Percentiles rank a stretch among this genome's conserved stretches.
Evolutionary conservation across 2,797 vertebrate genomes (phyloP).

Genomic region (Rhinella marina): DNA sequence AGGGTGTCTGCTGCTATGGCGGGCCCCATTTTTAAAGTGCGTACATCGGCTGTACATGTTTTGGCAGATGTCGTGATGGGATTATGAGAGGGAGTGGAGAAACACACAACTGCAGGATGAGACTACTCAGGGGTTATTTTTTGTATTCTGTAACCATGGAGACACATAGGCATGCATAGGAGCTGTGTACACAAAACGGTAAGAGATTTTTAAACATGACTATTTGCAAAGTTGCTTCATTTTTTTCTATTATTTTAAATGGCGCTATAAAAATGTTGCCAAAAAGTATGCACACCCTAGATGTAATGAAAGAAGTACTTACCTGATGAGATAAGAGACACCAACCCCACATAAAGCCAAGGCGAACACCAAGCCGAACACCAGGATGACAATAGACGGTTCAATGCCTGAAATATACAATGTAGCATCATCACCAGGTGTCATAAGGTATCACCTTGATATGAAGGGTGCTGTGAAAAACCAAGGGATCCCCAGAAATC

Average conservation of each 20-base stretch:
- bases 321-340: constrained; percentile 73
- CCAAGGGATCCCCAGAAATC: too few species aligned
- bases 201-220: too few species aligned
- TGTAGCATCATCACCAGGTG: neutral
- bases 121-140: neutral
- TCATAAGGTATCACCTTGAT: neutral
- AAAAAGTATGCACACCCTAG: neutral
- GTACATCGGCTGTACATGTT: too few species aligned
- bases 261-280: too few species aligned
- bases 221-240: too few species aligned
- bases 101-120: neutral
- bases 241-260: too few species aligned
- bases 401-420: constrained; percentile 65
- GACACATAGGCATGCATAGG: neutral
- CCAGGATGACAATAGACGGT: constrained; percentile 60
- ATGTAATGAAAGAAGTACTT: neutral
- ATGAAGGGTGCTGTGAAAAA: too few species aligned
- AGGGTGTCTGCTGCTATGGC: too few species aligned
- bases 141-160: neutral
- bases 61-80: too few species aligned
- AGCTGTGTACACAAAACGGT: too few species aligned
- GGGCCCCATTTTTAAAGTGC: too few species aligned
- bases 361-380: constrained; percentile 58
- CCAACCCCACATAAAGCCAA: constrained; percentile 65
- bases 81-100: too few species aligned